A percentile compares a stretch with the other conserved stretches of the same genome.
Conservation (phyloP, 2,113 vertebrate species). For the Excalfactoria chinensis region DNA sequence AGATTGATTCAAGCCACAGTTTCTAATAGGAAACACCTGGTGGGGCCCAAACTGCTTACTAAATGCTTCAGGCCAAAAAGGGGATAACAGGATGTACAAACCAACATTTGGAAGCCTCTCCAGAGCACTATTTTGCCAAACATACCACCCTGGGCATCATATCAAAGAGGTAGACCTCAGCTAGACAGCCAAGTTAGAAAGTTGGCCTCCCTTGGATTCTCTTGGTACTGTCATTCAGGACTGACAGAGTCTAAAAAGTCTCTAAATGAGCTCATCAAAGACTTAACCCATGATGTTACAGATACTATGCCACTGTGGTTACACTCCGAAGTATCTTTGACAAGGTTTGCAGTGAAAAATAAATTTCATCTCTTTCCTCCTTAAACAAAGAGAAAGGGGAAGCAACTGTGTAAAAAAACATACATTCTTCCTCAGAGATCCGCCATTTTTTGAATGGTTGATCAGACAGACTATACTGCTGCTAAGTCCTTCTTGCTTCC, state of each 20-base stretch:
- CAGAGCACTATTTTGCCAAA: neutral
- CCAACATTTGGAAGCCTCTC: neutral
- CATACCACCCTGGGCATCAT: neutral
- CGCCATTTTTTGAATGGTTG: neutral
- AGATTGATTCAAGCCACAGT: neutral
- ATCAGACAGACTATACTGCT: neutral
- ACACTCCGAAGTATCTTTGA: neutral
- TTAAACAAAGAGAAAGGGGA: neutral
- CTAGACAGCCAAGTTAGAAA: neutral
- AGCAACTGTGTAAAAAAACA: neutral
- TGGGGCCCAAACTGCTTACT: neutral
- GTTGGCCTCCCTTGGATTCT: neutral
- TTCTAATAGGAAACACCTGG: conserved; percentile 32
- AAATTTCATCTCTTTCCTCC: neutral
- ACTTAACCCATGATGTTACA: neutral
- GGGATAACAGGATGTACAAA: neutral
- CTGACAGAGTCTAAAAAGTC: neutral
- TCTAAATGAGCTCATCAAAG: neutral
- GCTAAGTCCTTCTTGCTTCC: neutral
- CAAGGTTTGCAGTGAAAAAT: neutral
- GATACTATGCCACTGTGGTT: neutral
- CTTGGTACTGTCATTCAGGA: neutral
- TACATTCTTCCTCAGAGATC: neutral
- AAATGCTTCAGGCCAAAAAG: neutral
- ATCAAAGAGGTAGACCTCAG: neutral